Evolutionary conservation across 2,888 invertebrate genomes (phyloP), one percentile per base, ranked within the genome.

Genomic region (Aporophyla lueneburgensis): DNA sequence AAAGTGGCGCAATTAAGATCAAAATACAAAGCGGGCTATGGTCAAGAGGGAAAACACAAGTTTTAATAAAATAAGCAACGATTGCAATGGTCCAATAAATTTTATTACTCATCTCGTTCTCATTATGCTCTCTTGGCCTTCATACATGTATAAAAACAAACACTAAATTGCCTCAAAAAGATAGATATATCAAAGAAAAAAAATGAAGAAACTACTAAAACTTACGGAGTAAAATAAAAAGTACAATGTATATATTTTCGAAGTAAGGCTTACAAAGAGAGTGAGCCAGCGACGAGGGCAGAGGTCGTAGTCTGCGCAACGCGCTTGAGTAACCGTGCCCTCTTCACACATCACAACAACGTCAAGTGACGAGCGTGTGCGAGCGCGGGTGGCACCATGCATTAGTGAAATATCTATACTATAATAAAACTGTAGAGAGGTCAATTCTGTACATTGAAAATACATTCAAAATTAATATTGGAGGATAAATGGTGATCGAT

Each of bases 221-320:
- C 27, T 51, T 43, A 33, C 0, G 58, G 53, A 21, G n/a, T 61
- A 56, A 80, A 27, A 33, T 65, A 54, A 74, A 43, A 74, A 49
- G 19, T 40, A 49, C 63, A 82, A 76, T 79, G 46, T 54, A 33
- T 78, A 2, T 58, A 78, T 46, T 46, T 46, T 10, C 67, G 43
- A 54, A 65, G 67, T 71, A 62, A 59, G 14, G 46, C 63, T 74
- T 75, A 80, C 75, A 78, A 77, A 70, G 78, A 80, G 75, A 67
- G 76, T 78, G 65, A 74, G 24, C 72, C n/a, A 21, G 72, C 43
- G 62, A 78, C 76, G 82, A 85, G 87, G 86, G 80, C 87, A 86
- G 80, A 84, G 88, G 88, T 88, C 84, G 59, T 49, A 56, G 84
- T 73, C 85, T 87, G 87, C 89, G 90, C 90, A 91, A 65, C 62